These are phyloP conservation scores for Phymanthus crucifer DNA, from an alignment of 92 coral and sea anemone genomes.

Conservation along the genomic window DNA sequence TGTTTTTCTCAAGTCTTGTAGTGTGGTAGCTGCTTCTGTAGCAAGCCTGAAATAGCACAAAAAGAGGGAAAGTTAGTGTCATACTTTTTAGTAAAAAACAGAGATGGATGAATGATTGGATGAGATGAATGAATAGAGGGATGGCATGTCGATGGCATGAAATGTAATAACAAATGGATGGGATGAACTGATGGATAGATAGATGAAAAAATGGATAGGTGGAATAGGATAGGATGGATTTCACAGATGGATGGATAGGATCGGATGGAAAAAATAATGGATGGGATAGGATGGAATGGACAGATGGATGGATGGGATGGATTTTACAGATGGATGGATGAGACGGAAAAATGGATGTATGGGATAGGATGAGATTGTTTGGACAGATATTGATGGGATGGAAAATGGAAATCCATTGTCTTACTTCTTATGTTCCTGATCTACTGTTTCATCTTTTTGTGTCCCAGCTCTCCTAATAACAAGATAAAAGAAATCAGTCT, in stretches of 20 bases:
- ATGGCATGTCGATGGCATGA: too few species aligned
- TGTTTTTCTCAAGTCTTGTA: conserved; percentile 78
- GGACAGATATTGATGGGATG: background rate
- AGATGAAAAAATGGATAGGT: too few species aligned
- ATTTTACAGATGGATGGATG: too few species aligned
- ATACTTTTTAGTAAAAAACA: background rate
- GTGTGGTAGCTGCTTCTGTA: conserved; percentile 65
- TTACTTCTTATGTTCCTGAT: conserved; percentile 34
- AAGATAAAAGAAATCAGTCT: background rate
- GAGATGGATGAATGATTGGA: background rate
- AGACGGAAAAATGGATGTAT: too few species aligned
- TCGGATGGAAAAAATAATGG: too few species aligned
- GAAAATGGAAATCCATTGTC: conserved; percentile 12
- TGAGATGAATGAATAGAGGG: too few species aligned
- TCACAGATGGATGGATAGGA: too few species aligned
- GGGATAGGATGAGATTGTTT: background rate
- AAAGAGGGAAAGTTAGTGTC: background rate
- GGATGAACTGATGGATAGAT: too few species aligned
- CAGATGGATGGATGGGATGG: too few species aligned
- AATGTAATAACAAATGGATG: too few species aligned
- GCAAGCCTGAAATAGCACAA: conserved; percentile 51
- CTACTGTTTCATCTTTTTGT: conserved; percentile 19
- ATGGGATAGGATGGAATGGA: too few species aligned
- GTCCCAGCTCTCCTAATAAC: conserved; percentile 45
- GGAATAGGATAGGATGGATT: too few species aligned